Base-by-base conservation (phyloP, 1,140 invertebrate species). In the Lysiphlebus fabarum region DNA sequence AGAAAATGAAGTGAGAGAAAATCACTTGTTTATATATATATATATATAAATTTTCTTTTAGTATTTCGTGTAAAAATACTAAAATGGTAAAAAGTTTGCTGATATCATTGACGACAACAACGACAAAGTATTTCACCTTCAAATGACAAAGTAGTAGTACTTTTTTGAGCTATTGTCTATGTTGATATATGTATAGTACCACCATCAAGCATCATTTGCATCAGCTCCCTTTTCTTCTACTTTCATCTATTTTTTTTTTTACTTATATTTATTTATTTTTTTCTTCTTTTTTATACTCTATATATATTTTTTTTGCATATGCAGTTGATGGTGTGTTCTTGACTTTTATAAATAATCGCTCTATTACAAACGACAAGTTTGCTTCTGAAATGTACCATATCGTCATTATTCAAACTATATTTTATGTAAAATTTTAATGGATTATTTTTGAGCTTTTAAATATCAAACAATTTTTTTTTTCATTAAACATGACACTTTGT, bases 301-400 rank as follows among this genome's bases (percentile, higher is more conserved):
- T 56, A 9, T 56, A 12, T 53, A 37, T 37, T 44, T 53, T 51
- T 34, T 26, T 26, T 26, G 17, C 17, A 26, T 26, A 42, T 41
- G 37, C 58, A 10, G 26, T 36, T 40, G 14, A 17, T 40, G 43
- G 26, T 49, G 53, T 61, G 59, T 38, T 42, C 48, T 56, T 50
- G 59, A 57, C 49, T 57, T 57, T 53, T 53, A 57, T 51, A 61
- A 61, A 61, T 61, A 61, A 61, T 50, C 53, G 17, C 17, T 26
- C 17, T 4, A 26, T 26, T 26, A 26, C 17, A 26, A 26, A 26
- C 17, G 17, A 26, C 17, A 26, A 26, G 17, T 26, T 26, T 26
- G 17, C 17, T 26, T 26, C 17, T 26, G 17, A 26, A 26, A 26
- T 26, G 17, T 26, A 26, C 17, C 17, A 26, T 26, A 26, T 26